These are phyloP conservation scores for Chelon auratus DNA, from an alignment of 2,797 vertebrate genomes.

Conservation along the genomic window DNA sequence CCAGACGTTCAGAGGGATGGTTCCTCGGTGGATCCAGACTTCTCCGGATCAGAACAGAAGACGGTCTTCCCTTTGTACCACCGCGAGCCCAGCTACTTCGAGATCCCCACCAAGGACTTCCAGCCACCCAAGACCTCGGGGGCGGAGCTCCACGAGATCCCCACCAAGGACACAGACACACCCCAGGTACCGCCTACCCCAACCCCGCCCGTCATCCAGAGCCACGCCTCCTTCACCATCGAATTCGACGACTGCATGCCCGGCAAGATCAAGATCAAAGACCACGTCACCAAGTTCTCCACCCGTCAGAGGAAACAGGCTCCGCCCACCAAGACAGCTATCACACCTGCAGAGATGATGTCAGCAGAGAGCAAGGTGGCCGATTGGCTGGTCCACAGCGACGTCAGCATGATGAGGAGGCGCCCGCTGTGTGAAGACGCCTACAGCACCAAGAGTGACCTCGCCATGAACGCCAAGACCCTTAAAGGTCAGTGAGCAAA, in stretches of 20 bases:
- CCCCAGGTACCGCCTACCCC: slow-evolving; percentile 41
- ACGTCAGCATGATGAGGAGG: slow-evolving; percentile 90
- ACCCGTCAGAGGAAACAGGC: slow-evolving; percentile 86
- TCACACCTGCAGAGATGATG: slow-evolving; percentile 85
- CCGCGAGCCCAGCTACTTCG: slow-evolving; percentile 95
- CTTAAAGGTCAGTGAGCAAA: slow-evolving; percentile 85
- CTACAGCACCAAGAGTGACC: slow-evolving; percentile 96
- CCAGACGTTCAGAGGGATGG: slow-evolving; percentile 88
- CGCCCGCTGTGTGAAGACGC: slow-evolving; percentile 88
- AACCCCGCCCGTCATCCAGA: slow-evolving; percentile 89
- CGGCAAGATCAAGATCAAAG: slow-evolving; percentile 97
- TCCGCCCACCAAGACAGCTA: slow-evolving; percentile 62
- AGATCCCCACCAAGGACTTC: slow-evolving; percentile 96
- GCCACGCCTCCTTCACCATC: slow-evolving; percentile 98
- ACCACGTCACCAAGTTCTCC: slow-evolving; percentile 96
- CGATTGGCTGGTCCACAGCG: slow-evolving; percentile 96
- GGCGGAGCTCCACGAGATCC: slow-evolving; percentile 88
- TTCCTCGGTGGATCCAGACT: slow-evolving; percentile 79
- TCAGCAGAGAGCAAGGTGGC: slow-evolving; percentile 94
- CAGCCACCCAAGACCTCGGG: slow-evolving; percentile 82
- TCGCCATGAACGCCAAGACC: slow-evolving; percentile 88
- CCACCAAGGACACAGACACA: slow-evolving; percentile 88
- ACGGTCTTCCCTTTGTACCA: slow-evolving; percentile 84
- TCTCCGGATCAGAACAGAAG: slow-evolving; percentile 81
- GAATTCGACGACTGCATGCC: slow-evolving; percentile 95